Evolutionary conservation across 1,140 invertebrate genomes (phyloP).

Genomic region (Cryptotermes secundus): DNA sequence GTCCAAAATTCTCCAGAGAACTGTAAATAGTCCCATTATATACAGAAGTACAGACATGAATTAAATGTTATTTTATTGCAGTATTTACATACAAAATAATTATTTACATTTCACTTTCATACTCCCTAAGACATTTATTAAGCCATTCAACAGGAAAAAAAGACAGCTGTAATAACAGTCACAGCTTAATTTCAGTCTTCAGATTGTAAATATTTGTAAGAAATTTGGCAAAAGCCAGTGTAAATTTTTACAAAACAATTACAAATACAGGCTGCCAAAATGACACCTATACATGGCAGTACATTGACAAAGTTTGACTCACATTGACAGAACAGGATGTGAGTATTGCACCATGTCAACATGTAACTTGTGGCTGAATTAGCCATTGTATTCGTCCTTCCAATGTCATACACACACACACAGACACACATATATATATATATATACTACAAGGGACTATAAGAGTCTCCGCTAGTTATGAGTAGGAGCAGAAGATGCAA

Average conservation of each 20-base stretch:
- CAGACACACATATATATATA: too few relatives aligned
- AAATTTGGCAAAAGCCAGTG: not conserved
- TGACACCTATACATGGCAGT: not conserved
- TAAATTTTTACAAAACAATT: not conserved
- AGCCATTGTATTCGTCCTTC: too few relatives aligned
- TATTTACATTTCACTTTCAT: not conserved
- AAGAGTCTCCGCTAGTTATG: too few relatives aligned
- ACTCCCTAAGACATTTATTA: not conserved
- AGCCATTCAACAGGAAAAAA: not conserved
- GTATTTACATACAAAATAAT: not conserved
- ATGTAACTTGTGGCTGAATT: not conserved
- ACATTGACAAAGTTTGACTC: not conserved
- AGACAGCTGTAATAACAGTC: not conserved
- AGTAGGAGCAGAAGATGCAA: not conserved
- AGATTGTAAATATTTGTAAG: not conserved
- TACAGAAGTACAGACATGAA: not conserved
- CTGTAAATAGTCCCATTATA: too few relatives aligned
- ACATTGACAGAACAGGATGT: not conserved
- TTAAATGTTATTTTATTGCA: not conserved
- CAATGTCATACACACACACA: too few relatives aligned
- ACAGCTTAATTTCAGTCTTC: conserved; percentile 13
- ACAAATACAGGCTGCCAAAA: not conserved
- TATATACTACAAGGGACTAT: too few relatives aligned
- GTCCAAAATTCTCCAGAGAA: too few relatives aligned
- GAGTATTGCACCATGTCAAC: not conserved